Percentiles rank a stretch among this genome's conserved stretches.
phyloP scores from a whole-genome alignment of 2,113 vertebrate genomes.

The Forbesichthys papilliferus region DNA sequence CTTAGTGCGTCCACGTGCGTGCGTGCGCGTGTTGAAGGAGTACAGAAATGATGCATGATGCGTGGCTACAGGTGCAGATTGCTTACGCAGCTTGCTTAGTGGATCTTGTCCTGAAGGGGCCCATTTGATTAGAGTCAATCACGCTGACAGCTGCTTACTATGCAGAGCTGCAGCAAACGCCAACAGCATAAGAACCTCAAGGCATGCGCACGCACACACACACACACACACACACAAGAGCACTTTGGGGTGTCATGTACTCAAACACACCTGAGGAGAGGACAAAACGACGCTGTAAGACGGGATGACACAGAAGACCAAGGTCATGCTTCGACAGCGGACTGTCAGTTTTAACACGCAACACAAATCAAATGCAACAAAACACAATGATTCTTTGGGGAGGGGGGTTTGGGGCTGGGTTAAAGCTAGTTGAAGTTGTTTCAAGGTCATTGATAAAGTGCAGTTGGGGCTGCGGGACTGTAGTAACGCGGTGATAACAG shows the following conservation, averaged over 20 bases:
- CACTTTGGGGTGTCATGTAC: conserved; percentile 44
- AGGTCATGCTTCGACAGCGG: conserved; percentile 14
- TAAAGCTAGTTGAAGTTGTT: conserved; percentile 47
- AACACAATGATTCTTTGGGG: not conserved
- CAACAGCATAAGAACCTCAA: conserved; percentile 13
- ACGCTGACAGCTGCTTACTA: conserved; percentile 61
- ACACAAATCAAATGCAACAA: not conserved
- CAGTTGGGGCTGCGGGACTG: conserved; percentile 19
- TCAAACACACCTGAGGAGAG: conserved; percentile 32
- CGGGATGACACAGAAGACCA: conserved; percentile 20
- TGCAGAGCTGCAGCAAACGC: conserved; percentile 38
- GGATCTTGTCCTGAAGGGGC: conserved; percentile 45
- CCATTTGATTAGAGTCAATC: conserved; percentile 69
- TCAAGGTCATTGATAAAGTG: conserved; percentile 61
- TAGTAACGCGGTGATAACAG: conserved; percentile 21
- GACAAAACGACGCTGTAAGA: conserved; percentile 24
- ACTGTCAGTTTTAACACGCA: not conserved
- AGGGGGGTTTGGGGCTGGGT: conserved; percentile 15
- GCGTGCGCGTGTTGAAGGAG: not conserved
- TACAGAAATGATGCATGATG: conserved; percentile 53
- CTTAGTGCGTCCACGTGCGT: not conserved
- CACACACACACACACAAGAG: conserved; percentile 33
- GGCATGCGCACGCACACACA: conserved; percentile 15
- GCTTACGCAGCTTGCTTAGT: conserved; percentile 53
- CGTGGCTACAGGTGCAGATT: conserved; percentile 40